Conservation (phyloP, 2,797 vertebrate species). For the Momotus momota region DNA sequence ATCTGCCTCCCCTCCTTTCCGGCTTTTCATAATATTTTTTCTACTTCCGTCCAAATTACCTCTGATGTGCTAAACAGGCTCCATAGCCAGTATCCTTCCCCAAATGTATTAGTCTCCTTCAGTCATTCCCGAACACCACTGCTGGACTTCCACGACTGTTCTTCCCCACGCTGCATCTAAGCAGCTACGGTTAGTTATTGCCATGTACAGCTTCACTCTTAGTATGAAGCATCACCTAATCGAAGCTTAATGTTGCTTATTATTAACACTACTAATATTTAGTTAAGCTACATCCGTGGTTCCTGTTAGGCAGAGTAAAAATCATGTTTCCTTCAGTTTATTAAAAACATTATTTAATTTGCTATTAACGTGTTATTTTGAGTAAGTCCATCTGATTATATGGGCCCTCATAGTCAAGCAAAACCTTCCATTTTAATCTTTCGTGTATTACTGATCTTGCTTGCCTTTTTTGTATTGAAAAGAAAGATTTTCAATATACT, state of each 20-base stretch:
- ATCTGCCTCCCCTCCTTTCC: background rate
- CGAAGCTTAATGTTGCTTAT: background rate
- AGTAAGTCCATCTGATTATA: background rate
- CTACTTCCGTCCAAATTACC: background rate
- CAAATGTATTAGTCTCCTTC: background rate
- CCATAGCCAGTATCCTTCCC: background rate
- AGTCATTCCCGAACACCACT: background rate
- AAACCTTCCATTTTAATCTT: background rate
- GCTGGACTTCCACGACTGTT: background rate
- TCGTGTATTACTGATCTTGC: background rate
- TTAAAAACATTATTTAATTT: background rate
- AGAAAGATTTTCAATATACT: background rate
- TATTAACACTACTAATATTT: background rate
- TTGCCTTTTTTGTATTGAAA: background rate
- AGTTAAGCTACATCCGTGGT: background rate
- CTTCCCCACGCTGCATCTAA: background rate
- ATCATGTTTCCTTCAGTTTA: background rate
- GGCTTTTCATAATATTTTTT: background rate
- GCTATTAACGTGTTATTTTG: background rate
- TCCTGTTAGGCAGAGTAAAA: background rate
- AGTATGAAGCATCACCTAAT: background rate
- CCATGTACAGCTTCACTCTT: background rate
- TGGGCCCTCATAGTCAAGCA: fast-evolving
- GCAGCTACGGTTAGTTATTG: background rate
- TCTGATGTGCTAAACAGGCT: background rate